Base-by-base conservation (phyloP, 2,888 invertebrate species). In the Drosophila neotestacea region DNA sequence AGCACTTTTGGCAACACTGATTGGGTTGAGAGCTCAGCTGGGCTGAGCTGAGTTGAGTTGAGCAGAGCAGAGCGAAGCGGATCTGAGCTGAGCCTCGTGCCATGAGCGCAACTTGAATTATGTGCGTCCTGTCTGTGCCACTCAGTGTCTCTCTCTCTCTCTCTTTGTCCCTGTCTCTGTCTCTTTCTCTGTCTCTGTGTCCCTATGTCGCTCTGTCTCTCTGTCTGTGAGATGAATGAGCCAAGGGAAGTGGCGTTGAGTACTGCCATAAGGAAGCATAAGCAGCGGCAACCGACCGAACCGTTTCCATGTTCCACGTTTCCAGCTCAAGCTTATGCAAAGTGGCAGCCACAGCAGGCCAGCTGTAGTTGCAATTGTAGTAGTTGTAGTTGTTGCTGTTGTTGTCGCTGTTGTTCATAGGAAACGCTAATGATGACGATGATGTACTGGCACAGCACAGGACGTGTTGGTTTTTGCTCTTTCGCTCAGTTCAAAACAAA, bases 391-490 rank as follows among this genome's bases (percentile, higher is more conserved):
- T 32, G 52, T 22, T 16, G 41, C 60, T 74, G 59, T 65, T 46
- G 60, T 51, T 65, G 52, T 48, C 28, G 38, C 42, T 61, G 48
- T 52, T 39, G 62, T 46, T 70, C 69, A 70, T 63, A 81, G 87
- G 85, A 85, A 84, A 69, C 86, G 82, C 82, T 85, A 87, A 85
- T 82, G 88, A 83, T 85, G 87, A 85, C 85, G 87, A 87, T 85
- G 85, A 87, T 85, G 87, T 82, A 87, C 82, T 82, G 72, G 2
- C 51, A 38, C 85, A 87, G 88, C 51, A 38, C 85, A 87, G 88
- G 88, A 85, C 79, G 88, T 87, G 82, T 74, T 85, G 75, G 77
- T 84, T 81, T 86, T 81, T 78, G 73, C 82, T 82, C 82, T 76
- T 74, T 68, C 61, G 48, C 48, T 71, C 68, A 60, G 73, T 61